Conservation (phyloP, 2,797 vertebrate species). For the Vultur gryphus region DNA sequence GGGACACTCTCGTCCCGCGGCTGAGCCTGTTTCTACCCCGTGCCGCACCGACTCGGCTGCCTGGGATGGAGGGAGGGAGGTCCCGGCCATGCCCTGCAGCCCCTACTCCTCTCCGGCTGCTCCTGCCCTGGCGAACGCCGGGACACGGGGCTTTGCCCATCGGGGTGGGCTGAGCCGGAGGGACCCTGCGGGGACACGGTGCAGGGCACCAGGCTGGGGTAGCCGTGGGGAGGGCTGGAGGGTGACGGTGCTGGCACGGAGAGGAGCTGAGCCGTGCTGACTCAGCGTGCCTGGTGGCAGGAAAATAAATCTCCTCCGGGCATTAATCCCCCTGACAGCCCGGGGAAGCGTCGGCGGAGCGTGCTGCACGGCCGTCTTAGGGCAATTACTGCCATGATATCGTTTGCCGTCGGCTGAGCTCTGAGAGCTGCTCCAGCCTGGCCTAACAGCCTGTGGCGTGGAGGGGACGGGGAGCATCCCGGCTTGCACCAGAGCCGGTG, state of each 20-base stretch:
- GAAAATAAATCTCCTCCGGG: constrained; percentile 12
- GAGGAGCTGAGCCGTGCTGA: neutral
- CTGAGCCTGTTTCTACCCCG: neutral
- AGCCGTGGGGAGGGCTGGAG: neutral
- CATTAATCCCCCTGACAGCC: constrained; percentile 7
- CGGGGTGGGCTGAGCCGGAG: neutral
- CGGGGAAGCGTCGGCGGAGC: neutral
- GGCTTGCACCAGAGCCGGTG: fast-evolving
- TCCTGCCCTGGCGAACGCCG: fast-evolving
- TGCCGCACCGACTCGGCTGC: fast-evolving
- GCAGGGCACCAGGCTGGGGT: neutral
- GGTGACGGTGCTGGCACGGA: neutral
- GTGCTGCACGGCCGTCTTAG: fast-evolving
- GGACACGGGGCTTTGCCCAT: neutral
- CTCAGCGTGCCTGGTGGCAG: neutral
- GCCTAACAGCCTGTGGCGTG: fast-evolving
- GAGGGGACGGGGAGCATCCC: fast-evolving
- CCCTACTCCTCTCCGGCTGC: fast-evolving
- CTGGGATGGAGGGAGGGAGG: neutral
- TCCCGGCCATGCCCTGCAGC: neutral
- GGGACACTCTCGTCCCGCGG: neutral
- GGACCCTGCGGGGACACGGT: fast-evolving
- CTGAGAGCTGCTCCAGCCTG: fast-evolving
- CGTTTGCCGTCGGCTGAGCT: fast-evolving
- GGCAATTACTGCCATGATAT: neutral